Conservation (phyloP, 2,113 vertebrate genomes). For the Anarhynchus alexandrinus region DNA sequence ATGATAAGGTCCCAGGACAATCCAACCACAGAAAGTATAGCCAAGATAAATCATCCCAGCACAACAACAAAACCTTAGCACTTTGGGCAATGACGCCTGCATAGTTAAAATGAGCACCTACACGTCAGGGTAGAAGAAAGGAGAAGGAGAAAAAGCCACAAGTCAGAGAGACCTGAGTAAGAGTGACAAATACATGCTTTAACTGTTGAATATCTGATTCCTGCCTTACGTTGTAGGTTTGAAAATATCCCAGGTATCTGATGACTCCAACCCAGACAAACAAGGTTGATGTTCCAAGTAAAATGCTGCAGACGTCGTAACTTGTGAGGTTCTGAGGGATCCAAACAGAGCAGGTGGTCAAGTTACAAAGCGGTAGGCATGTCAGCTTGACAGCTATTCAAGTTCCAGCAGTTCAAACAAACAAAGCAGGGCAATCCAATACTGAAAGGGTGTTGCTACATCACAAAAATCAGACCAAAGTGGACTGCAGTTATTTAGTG, state of each 20-base stretch:
- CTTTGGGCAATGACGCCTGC: conserved; percentile 91
- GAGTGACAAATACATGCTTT: not conserved
- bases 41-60: conserved; percentile 98
- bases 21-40: conserved; percentile 97
- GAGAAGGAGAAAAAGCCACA: not conserved
- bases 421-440: not conserved
- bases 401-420: not conserved
- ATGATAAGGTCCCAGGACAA: conserved; percentile 94
- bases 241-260: conserved; percentile 95
- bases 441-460: not conserved
- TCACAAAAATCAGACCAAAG: not conserved
- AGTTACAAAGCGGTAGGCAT: not conserved
- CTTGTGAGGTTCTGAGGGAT: conserved; percentile 85
- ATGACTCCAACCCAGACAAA: conserved; percentile 95
- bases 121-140: not conserved
- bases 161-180: not conserved
- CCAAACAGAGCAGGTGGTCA: not conserved
- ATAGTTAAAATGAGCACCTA: conserved; percentile 96
- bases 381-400: not conserved
- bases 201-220: not conserved
- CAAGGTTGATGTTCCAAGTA: conserved; percentile 92
- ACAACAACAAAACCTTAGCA: conserved; percentile 94
- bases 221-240: conserved; percentile 92
- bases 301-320: conserved; percentile 95
- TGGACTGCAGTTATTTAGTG: not conserved